A percentile compares a stretch with the other conserved stretches of the same genome.
Evolutionary conservation across 2,797 vertebrate species (phyloP).

Genomic region (Sebastes dallii): DNA sequence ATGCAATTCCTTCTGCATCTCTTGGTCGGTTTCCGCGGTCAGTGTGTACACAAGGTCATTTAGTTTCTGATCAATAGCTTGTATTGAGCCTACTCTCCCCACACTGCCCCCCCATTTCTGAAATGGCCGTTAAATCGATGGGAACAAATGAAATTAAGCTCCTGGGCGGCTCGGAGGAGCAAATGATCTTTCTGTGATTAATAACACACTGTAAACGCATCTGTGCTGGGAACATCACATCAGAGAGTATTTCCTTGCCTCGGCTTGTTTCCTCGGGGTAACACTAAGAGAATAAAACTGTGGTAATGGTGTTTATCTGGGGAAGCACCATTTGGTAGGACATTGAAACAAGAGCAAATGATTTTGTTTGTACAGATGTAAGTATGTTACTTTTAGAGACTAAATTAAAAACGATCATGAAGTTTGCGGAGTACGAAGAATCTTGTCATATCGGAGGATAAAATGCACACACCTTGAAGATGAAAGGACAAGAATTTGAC

Average conservation of each 20-base stretch:
- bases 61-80: constrained; percentile 76
- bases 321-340: constrained; percentile 44
- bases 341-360: constrained; percentile 63
- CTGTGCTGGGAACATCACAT: constrained; percentile 65
- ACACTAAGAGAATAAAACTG: constrained; percentile 61
- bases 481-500: background rate
- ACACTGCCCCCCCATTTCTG: constrained; percentile 61
- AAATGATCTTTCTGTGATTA: constrained; percentile 81
- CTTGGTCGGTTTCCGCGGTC: constrained; percentile 47
- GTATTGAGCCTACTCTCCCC: constrained; percentile 64
- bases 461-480: background rate
- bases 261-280: constrained; percentile 56
- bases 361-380: constrained; percentile 58
- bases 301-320: constrained; percentile 64
- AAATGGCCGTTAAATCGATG: constrained; percentile 81
- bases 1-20: constrained; percentile 39
- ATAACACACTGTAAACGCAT: constrained; percentile 76
- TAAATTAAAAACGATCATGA: constrained; percentile 9
- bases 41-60: constrained; percentile 80
- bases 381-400: constrained; percentile 35
- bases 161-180: constrained; percentile 69
- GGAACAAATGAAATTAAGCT: constrained; percentile 83
- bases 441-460: background rate
- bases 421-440: constrained; percentile 3
- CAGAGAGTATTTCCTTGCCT: constrained; percentile 65